Conservation (phyloP, 35 echinoderm and acorn worm genomes). For the Stichopus chloronotus region DNA sequence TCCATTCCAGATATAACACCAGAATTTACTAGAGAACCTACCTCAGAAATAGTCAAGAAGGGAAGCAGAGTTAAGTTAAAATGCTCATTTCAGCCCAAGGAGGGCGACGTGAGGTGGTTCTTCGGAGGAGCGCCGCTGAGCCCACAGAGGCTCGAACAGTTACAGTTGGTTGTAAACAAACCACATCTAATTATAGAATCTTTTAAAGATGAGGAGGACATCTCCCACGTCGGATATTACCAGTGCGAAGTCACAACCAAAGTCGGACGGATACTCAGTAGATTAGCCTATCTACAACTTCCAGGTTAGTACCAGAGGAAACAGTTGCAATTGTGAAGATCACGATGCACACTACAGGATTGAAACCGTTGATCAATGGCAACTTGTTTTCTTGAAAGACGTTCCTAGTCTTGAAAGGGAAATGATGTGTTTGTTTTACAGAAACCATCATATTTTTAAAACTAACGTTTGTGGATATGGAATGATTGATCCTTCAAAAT, state of each 20-base stretch:
- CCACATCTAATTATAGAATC: conserved; percentile 66
- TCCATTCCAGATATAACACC: conserved; percentile 69
- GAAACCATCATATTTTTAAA: too few species aligned
- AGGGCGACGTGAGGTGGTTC: conserved; percentile 81
- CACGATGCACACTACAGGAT: too few species aligned
- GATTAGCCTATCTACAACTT: conserved; percentile 29
- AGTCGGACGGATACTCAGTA: conserved; percentile 39
- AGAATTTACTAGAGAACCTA: conserved; percentile 76
- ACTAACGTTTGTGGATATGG: too few species aligned
- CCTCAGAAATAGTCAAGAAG: conserved; percentile 72
- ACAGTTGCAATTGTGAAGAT: background rate
- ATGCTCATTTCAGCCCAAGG: conserved; percentile 79
- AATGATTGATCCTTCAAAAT: too few species aligned
- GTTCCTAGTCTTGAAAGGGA: too few species aligned
- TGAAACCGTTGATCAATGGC: too few species aligned
- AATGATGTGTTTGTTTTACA: too few species aligned
- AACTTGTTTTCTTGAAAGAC: too few species aligned
- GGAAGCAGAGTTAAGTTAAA: conserved; percentile 81
- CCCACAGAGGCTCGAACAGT: conserved; percentile 22
- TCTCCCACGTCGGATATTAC: conserved; percentile 77
- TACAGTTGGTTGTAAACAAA: conserved; percentile 61
- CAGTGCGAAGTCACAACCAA: conserved; percentile 78
- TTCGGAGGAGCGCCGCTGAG: conserved; percentile 51
- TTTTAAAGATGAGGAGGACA: conserved; percentile 63
- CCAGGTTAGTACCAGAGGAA: background rate